A percentile compares a stretch with the other conserved stretches of the same genome.
These are phyloP conservation scores for Plemyria rubiginata DNA, from an alignment of 2,888 invertebrate genomes.

Conservation along the genomic window DNA sequence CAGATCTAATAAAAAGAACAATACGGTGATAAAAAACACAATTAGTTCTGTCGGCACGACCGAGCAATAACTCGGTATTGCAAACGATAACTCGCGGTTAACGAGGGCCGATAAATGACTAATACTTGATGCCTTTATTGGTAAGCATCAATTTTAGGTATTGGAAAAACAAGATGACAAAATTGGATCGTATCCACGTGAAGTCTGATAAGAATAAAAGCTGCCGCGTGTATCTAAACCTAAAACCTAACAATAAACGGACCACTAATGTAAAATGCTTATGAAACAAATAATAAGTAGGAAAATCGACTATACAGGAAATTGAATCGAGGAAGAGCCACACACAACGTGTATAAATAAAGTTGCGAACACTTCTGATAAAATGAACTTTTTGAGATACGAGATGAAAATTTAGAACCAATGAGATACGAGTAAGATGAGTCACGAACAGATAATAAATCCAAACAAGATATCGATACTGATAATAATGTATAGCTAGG, in stretches of 20 bases:
- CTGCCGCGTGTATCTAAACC: not conserved
- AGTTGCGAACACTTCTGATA: constrained; percentile 15
- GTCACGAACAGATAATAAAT: constrained; percentile 25
- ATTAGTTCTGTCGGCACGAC: constrained; percentile 50
- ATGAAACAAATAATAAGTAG: not conserved
- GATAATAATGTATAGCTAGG: constrained; percentile 32
- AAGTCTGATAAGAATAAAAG: not conserved
- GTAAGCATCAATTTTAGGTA: constrained; percentile 31
- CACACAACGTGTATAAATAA: constrained; percentile 17
- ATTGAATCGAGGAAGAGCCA: constrained; percentile 8
- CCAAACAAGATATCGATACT: constrained; percentile 32
- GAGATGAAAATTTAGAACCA: constrained; percentile 21
- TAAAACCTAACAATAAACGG: not conserved
- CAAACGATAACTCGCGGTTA: constrained; percentile 52
- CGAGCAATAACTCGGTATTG: constrained; percentile 53
- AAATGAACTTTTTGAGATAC: constrained; percentile 20
- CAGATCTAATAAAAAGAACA: constrained; percentile 42
- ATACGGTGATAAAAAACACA: constrained; percentile 43
- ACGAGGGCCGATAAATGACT: constrained; percentile 52
- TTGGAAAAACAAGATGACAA: not conserved
- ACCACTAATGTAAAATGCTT: not conserved
- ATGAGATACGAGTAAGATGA: constrained; percentile 26
- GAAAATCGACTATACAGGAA: constrained; percentile 2
- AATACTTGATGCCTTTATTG: constrained; percentile 49
- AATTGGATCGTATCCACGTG: not conserved